Evolutionary conservation across 2,113 vertebrate species (phyloP).

Genomic region (Galemys pyrenaicus): DNA sequence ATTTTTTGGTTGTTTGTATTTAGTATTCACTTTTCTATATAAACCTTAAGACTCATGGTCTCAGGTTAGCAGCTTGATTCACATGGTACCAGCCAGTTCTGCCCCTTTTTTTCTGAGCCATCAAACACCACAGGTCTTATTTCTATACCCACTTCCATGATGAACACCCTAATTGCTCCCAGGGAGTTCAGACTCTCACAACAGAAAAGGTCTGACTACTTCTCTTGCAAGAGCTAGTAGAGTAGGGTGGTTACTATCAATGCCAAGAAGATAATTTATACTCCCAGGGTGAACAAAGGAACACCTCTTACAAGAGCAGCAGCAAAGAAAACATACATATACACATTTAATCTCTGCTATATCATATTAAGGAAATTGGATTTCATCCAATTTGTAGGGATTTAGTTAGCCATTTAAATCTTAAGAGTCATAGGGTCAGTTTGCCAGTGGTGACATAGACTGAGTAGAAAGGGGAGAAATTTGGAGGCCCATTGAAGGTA

Average conservation of each 20-base stretch:
- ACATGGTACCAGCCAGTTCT: background rate
- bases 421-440: slow-evolving; percentile 41
- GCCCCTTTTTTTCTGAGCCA: background rate
- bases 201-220: background rate
- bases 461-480: background rate
- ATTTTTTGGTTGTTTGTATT: background rate
- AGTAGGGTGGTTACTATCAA: background rate
- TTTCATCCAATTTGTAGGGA: slow-evolving; percentile 9
- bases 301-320: background rate
- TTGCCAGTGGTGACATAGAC: background rate
- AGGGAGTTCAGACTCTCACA: background rate
- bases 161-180: background rate
- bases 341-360: background rate
- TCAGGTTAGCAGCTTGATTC: background rate
- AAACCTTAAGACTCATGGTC: slow-evolving; percentile 9
- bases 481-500: background rate
- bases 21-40: background rate
- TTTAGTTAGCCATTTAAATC: slow-evolving; percentile 55
- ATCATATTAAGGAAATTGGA: slow-evolving; percentile 65
- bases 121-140: background rate
- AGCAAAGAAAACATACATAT: background rate
- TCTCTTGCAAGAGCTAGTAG: background rate
- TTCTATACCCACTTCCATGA: background rate
- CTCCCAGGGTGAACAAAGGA: background rate
- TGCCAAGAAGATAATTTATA: background rate